Evolutionary conservation across 2,797 vertebrate genomes (phyloP).

Genomic region (Anguilla marmorata): DNA sequence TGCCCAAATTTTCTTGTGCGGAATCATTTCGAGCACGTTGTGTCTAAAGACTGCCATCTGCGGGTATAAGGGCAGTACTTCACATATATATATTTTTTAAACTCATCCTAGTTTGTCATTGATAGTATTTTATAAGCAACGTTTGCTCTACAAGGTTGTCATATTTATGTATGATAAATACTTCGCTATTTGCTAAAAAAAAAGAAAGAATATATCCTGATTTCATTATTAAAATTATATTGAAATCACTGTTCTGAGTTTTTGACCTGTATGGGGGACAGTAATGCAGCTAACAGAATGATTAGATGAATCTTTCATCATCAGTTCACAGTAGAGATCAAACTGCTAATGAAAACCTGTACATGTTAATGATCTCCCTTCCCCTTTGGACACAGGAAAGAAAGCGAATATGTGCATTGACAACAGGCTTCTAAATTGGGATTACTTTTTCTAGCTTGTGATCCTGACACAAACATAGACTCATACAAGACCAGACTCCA

Average conservation of each 20-base stretch:
- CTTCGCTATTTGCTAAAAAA: not conserved
- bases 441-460: not conserved
- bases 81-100: not conserved
- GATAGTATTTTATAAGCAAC: not conserved
- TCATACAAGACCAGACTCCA: not conserved
- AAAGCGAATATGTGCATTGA: too few species aligned
- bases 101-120: not conserved
- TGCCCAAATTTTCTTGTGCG: slow-evolving; percentile 1
- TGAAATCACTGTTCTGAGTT: not conserved
- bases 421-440: too few species aligned
- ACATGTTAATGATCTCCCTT: too few species aligned
- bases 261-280: not conserved
- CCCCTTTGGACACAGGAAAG: too few species aligned
- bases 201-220: not conserved
- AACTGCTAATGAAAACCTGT: not conserved
- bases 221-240: not conserved
- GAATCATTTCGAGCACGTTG: not conserved
- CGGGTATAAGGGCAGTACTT: slow-evolving; percentile 36
- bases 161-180: not conserved
- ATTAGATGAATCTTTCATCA: not conserved
- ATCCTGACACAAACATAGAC: not conserved
- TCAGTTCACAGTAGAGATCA: not conserved
- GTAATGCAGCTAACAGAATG: not conserved
- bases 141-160: not conserved
- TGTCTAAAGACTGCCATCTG: slow-evolving; percentile 53